Evolutionary conservation across 2,113 vertebrate species (phyloP), one percentile per base, ranked within the genome.

Genomic region (Archilochus colubris): DNA sequence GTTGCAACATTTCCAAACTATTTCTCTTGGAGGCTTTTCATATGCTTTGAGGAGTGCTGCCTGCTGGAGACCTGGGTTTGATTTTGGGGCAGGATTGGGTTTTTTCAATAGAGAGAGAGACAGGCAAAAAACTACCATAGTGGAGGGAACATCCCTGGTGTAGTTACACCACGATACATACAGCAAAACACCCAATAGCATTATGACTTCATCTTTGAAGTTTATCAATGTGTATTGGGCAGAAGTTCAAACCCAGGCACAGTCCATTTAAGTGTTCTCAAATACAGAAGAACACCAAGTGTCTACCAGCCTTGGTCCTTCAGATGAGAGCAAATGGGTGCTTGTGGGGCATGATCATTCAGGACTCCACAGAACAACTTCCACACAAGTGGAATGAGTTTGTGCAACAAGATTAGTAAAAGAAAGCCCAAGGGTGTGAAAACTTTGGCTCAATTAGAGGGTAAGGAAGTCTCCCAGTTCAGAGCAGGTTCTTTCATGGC

Each of bases 341-440:
- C 55, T 73, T 76, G 27, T 82, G 30, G 21, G 64, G 6, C 9
- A 25, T 1, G 4, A 36, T 40, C 33, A 57, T 77, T 68, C 24
- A n/a, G 30, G 31, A 72, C 7, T 53, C 68, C 50, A 28, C 20
- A 20, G 40, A 69, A 40, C 15, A 54, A 31, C 1, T 4, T 30
- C 78, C 86, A 67, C 68, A 44, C 61, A 93, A 85, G 79, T 53
- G 22, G 38, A 48, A 48, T 70, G 63, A 83, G 31, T 91, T 86
- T 82, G 55, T 74, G 61, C 85, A 90, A 88, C 16, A 69, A 79
- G 25, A 64, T 69, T 67, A 82, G 79, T 23, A 93, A 86, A 94
- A 93, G 12, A 74, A 11, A 78, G 38, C 20, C 10, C 43, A 67
- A 55, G 15, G 31, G 82, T 83, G 57, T 74, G 76, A 93, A 93